Base-by-base conservation (phyloP, 2,888 invertebrate genomes). In the Idaea straminata region DNA sequence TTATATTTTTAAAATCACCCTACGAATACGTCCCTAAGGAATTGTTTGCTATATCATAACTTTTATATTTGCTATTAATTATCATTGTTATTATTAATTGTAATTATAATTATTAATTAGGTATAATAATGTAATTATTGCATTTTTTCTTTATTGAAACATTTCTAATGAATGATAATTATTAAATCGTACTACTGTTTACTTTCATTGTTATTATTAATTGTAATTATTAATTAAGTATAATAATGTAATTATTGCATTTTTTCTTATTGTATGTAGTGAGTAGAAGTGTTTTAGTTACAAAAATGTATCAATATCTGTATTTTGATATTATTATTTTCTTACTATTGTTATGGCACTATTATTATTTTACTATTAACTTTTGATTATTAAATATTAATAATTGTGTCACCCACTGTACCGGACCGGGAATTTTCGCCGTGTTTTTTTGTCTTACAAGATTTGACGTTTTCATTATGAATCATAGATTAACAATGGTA, bases 331-430 rank as follows among this genome's bases (percentile, higher is more conserved):
- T 10, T 13, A 47, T 47, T 47, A 47, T 13, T 13, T 47, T 13
- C 4, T 1, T 36, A 36, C 10, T 36, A 36, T 36, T 36, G 36
- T n/a, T n/a, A n/a, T n/a, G n/a, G n/a, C n/a, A 38, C 5, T 38
- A 38, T 38, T 38, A 38, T 47, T 47, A 47, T 47, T 47, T 7
- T 47, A 47, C 13, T 36, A 36, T 36, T 47, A 47, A 47, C 47
- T 47, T n/a, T 47, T 47, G 47, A 47, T 36, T 72, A 72, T 74
- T 74, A 67, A 65, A 68, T 64, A 66, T 72, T 69, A 47, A 6
- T 47, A 47, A 47, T 13, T 3, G 47, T 47, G 7, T 13, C 47
- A 13, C 6, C 13, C 10, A 47, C 62, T 61, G 63, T 47, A 10
- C 7, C 3, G 7, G 25, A 25, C 25, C 25, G 25, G 25, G 2